Conservation (phyloP, 2,797 vertebrate species). For the Anabacerthia variegaticeps region DNA sequence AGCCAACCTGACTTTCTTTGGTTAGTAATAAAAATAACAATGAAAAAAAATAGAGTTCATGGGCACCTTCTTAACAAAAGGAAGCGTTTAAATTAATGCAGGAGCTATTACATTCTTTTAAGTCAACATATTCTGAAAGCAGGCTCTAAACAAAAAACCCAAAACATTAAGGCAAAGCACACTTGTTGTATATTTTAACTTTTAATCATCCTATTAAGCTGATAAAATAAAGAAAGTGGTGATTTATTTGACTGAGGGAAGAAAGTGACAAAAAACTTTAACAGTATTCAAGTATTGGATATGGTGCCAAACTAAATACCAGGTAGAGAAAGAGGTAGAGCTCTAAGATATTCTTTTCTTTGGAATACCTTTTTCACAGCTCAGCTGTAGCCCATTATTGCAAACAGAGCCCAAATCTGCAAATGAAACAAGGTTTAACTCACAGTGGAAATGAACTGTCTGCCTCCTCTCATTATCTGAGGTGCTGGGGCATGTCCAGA, state of each 20-base stretch:
- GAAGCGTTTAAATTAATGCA: neutral
- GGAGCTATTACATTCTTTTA: neutral
- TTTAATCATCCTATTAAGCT: neutral
- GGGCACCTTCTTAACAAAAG: neutral
- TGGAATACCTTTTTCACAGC: neutral
- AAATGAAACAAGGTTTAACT: neutral
- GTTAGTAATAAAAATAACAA: neutral
- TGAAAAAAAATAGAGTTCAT: neutral
- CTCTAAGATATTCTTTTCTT: neutral
- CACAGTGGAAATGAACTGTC: neutral
- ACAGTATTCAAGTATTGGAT: neutral
- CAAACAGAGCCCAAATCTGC: neutral
- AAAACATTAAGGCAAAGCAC: neutral
- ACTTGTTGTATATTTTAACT: neutral
- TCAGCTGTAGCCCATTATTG: neutral
- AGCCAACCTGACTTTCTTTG: neutral
- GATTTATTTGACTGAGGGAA: neutral
- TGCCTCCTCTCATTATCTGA: neutral
- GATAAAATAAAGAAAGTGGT: neutral
- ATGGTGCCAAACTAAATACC: neutral
- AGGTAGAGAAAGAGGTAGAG: neutral
- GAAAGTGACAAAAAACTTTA: neutral
- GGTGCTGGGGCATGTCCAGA: neutral
- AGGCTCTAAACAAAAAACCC: neutral
- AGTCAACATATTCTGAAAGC: neutral